Percentiles rank a stretch among this genome's conserved stretches.
These are phyloP conservation scores for Betta splendens DNA, from an alignment of 2,797 vertebrate species.

Conservation along the genomic window DNA sequence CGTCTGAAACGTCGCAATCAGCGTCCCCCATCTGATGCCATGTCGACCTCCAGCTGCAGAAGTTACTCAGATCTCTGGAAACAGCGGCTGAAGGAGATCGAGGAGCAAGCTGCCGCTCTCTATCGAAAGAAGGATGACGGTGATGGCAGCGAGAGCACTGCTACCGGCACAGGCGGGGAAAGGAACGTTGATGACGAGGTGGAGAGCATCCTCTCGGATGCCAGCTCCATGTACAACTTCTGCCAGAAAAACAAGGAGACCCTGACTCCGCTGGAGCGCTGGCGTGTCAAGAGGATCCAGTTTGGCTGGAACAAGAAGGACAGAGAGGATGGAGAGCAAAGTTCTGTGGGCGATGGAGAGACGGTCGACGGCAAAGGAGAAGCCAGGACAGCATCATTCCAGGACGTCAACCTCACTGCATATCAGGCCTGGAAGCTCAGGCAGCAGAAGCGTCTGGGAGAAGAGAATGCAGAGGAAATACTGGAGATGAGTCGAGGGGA, in stretches of 20 bases:
- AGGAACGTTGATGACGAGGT: conserved; percentile 80
- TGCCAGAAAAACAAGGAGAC: conserved; percentile 94
- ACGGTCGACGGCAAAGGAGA: conserved; percentile 45
- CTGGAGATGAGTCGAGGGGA: conserved; percentile 86
- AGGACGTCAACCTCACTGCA: conserved; percentile 87
- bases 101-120: conserved; percentile 84
- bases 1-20: conserved; percentile 72
- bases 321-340: conserved; percentile 77
- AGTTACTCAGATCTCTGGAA: conserved; percentile 92
- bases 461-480: conserved; percentile 88
- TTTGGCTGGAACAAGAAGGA: conserved; percentile 97
- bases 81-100: conserved; percentile 89
- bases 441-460: conserved; percentile 85
- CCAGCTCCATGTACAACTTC: conserved; percentile 92
- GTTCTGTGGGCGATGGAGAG: conserved; percentile 50
- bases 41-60: conserved; percentile 80
- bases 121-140: conserved; percentile 69
- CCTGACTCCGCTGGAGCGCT: conserved; percentile 91
- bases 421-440: conserved; percentile 95
- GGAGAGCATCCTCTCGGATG: conserved; percentile 88
- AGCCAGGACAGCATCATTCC: conserved; percentile 61
- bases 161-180: conserved; percentile 37
- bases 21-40: conserved; percentile 67
- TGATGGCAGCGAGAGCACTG: conserved; percentile 42
- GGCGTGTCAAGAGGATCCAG: conserved; percentile 95